These are phyloP conservation scores for Rhinatrema bivittatum DNA, from an alignment of 2,797 vertebrate species.

Conservation along the genomic window DNA sequence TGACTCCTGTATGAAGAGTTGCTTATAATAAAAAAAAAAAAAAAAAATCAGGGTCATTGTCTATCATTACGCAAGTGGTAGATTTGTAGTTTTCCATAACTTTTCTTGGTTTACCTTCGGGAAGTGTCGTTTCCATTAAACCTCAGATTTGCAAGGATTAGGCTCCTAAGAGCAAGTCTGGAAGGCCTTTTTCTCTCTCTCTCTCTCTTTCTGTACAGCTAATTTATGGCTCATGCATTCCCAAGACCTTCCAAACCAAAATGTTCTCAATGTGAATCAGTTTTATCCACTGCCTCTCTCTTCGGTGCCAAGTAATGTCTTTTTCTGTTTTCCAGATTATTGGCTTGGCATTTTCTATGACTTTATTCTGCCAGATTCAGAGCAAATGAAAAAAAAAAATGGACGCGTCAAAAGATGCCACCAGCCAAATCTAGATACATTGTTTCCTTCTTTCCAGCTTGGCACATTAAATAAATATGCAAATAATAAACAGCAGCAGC, in stretches of 20 bases:
- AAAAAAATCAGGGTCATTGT: too few species aligned
- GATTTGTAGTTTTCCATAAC: background rate
- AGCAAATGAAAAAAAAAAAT: conserved; percentile 44
- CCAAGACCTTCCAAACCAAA: conserved; percentile 26
- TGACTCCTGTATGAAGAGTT: too few species aligned
- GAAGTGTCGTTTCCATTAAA: conserved; percentile 15
- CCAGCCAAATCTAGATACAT: conserved; percentile 10
- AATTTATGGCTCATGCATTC: conserved; percentile 17
- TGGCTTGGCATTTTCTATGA: conserved; percentile 59
- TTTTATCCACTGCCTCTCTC: too few species aligned
- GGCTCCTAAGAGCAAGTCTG: conserved; percentile 6
- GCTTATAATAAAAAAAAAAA: too few species aligned
- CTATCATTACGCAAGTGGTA: too few species aligned
- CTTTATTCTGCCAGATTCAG: conserved; percentile 56
- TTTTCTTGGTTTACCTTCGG: conserved; percentile 4
- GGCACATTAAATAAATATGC: conserved; percentile 8
- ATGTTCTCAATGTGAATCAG: conserved; percentile 18
- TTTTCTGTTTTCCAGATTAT: conserved; percentile 52
- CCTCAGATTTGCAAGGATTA: background rate
- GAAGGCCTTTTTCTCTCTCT: conserved; percentile 12
- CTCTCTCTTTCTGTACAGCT: too few species aligned
- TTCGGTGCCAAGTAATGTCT: conserved; percentile 19
- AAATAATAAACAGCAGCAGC: background rate
- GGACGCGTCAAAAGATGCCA: conserved; percentile 16
- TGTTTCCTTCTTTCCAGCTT: conserved; percentile 31